Percentiles rank a stretch among this genome's conserved stretches.
Conservation (phyloP, 92 coral and sea anemone species). For the Montipora capitata region DNA sequence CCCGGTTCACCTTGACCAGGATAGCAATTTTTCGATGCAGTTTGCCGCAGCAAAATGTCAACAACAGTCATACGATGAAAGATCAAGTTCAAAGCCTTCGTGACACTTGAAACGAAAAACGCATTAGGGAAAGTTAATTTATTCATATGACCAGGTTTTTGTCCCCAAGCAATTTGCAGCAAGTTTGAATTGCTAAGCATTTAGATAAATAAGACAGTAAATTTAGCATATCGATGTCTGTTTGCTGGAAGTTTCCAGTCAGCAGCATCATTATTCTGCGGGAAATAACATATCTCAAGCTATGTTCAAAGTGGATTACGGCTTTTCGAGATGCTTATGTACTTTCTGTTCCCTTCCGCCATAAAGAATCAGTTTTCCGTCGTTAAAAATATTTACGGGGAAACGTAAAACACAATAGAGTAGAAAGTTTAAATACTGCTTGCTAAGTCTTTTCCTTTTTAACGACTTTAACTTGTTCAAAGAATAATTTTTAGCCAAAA, state of each 20-base stretch:
- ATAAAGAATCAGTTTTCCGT: constrained; percentile 10
- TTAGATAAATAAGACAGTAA: constrained; percentile 48
- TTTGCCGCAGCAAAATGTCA: constrained; percentile 4
- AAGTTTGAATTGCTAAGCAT: constrained; percentile 65
- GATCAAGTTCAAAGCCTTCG: constrained; percentile 12
- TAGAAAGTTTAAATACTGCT: too few relatives aligned
- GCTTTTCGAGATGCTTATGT: constrained; percentile 31
- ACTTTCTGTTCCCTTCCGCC: constrained; percentile 34
- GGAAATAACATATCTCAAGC: background rate
- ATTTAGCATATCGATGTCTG: constrained; percentile 66
- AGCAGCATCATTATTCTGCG: constrained; percentile 1
- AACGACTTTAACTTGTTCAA: too few relatives aligned
- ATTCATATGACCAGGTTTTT: constrained; percentile 36
- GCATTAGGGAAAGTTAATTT: constrained; percentile 25
- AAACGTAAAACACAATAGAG: too few relatives aligned
- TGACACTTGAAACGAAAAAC: constrained; percentile 22
- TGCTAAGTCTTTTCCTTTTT: too few relatives aligned
- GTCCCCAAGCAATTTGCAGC: constrained; percentile 42
- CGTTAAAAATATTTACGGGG: constrained; percentile 1
- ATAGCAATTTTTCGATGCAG: background rate
- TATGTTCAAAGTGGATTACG: constrained; percentile 12
- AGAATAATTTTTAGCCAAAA: background rate
- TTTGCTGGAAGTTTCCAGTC: constrained; percentile 56
- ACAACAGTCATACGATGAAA: background rate
- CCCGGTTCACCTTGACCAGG: background rate